These are phyloP conservation scores for Falcunculus frontatus DNA, from an alignment of 2,113 vertebrate species.

Conservation along the genomic window DNA sequence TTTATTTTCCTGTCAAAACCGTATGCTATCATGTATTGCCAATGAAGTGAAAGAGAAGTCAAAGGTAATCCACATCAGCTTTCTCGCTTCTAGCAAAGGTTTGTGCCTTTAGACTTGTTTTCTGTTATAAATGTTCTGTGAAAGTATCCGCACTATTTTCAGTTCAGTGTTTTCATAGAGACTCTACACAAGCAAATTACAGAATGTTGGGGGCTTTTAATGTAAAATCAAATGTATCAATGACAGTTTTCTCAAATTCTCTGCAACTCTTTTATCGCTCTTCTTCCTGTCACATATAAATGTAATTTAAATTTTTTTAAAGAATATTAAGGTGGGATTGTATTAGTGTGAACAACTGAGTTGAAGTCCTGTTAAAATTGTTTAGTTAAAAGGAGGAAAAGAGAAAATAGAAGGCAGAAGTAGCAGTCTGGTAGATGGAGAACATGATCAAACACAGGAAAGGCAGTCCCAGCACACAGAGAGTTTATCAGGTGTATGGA, in stretches of 20 bases:
- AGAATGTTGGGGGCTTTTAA: background rate
- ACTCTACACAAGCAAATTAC: background rate
- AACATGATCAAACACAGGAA: fast-evolving
- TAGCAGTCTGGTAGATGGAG: background rate
- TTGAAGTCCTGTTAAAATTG: background rate
- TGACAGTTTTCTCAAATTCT: background rate
- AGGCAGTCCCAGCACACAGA: background rate
- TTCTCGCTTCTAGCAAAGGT: background rate
- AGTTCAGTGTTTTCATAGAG: background rate
- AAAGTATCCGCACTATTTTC: background rate
- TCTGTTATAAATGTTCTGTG: background rate
- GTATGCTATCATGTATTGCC: background rate
- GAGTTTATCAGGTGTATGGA: background rate
- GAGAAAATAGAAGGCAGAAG: background rate
- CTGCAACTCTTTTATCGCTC: background rate
- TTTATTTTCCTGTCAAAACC: slow-evolving; percentile 44
- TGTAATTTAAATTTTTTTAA: background rate
- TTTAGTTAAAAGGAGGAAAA: background rate
- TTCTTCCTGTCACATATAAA: background rate
- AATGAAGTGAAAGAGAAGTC: slow-evolving; percentile 19
- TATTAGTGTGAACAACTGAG: background rate
- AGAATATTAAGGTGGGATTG: background rate
- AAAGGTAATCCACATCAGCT: slow-evolving; percentile 30
- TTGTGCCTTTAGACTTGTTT: background rate
- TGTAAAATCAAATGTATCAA: background rate